A percentile compares a stretch with the other conserved stretches of the same genome.
Conservation (phyloP, 2,888 invertebrate species). For the Phanerotoma sp. region DNA sequence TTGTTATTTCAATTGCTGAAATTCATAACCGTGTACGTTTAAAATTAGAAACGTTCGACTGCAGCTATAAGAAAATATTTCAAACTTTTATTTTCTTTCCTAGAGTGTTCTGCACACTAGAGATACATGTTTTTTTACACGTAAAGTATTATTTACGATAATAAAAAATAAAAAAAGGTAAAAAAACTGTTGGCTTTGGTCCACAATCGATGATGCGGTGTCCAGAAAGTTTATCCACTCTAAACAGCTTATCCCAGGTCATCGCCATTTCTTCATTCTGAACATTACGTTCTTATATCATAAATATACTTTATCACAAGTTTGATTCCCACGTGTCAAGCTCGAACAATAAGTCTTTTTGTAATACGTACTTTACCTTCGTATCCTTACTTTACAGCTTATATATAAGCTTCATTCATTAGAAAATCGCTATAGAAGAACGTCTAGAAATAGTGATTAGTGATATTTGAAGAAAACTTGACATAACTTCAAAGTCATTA, state of each 20-base stretch:
- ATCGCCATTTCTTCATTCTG: not conserved
- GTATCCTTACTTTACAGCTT: too few species aligned
- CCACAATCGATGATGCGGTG: conserved; percentile 51
- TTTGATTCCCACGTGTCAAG: conserved; percentile 31
- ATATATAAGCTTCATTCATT: too few species aligned
- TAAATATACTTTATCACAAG: conserved; percentile 44
- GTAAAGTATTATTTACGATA: conserved; percentile 49
- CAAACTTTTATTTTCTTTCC: conserved; percentile 4
- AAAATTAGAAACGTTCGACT: too few species aligned
- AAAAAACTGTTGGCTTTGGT: conserved; percentile 46
- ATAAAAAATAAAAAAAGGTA: too few species aligned
- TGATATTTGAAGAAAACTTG: too few species aligned
- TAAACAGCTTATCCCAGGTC: conserved; percentile 39
- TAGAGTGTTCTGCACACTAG: conserved; percentile 4
- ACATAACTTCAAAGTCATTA: too few species aligned
- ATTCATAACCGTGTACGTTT: too few species aligned
- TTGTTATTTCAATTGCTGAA: too few species aligned
- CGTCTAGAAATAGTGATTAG: too few species aligned
- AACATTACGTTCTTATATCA: conserved; percentile 37
- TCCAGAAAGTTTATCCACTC: conserved; percentile 48
- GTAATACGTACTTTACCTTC: too few species aligned
- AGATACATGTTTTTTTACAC: conserved; percentile 39
- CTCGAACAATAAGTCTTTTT: conserved; percentile 21
- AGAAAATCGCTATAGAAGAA: too few species aligned
- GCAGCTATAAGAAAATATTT: too few species aligned